Base-by-base conservation (phyloP, 2,888 invertebrate species). In the Lasius fuliginosus region DNA sequence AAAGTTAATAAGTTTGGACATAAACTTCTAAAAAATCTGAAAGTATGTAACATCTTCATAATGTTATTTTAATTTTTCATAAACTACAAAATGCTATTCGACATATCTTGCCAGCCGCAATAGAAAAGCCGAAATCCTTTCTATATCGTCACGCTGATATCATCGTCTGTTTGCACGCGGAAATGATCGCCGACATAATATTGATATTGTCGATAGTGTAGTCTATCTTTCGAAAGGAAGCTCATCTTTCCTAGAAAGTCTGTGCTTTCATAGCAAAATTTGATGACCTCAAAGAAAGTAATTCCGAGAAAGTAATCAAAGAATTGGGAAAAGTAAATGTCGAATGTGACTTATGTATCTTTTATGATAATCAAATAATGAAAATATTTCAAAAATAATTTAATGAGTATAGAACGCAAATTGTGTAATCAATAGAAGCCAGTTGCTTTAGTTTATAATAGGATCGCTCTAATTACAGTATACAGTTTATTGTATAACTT, bases 101-200 rank as follows among this genome's bases (percentile, higher is more conserved):
- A 81, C 49, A 56, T 76, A 68, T 73, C 42, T 23, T 49, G 6
- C 36, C 33, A 30, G 62, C 58, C 18, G 69, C 40, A 82, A 82
- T 86, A 84, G 79, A 68, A 77, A 67, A 46, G 12, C 0, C 62
- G 73, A 74, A 83, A 88, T 89, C 83, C 85, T 86, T 82, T 83
- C 23, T 87, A 86, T 84, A 74, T 8, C 83, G 82, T 88, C 88
- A 91, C 86, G 65, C 77, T 82, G 77, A 83, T 76, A 85, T 75
- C 69, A 67, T 23, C 73, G 83, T 75, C 77, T 89, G 90, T 90
- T 90, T 90, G 85, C 85, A 82, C 85, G 82, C 82, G 30, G 84
- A 86, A 89, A 90, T 87, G 85, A 91, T 91, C 79, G 85, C 76
- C 86, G 81, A 86, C 82, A 74, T 84, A 82, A 89, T 89, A 89